Base-by-base conservation (phyloP, 2,888 invertebrate genomes). In the Lumbricus terrestris region DNA sequence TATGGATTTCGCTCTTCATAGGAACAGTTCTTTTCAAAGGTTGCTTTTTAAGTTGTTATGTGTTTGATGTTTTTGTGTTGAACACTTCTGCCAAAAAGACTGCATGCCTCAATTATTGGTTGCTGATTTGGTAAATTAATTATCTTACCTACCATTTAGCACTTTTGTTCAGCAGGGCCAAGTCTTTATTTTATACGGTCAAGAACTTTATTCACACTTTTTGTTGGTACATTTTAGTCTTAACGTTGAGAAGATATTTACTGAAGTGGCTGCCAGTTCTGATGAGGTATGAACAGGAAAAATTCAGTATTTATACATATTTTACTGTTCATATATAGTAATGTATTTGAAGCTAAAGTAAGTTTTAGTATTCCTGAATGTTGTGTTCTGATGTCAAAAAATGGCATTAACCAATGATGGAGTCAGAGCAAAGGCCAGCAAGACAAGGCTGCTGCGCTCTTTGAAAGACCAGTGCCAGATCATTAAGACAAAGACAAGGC, bases 161-260 rank as follows among this genome's bases (percentile, higher is more conserved):
- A 69, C 69, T 69, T 29, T 69, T 69, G n/a, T 69, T n/a, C 29
- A 69, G 29, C 29, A 69, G 69, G 29, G 29, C n/a, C 13, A 1
- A n/a, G n/a, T n/a, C 69, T 69, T 69, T 69, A 13, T 69, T 54
- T 54, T n/a, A 54, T 54, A 54, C 29, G 23, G 29, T 3, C 54
- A 69, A n/a, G 29, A n/a, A 29, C 69, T n/a, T n/a, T 69, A 69
- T 69, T 69, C n/a, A n/a, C 29, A n/a, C n/a, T 69, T 29, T 69
- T 29, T 6, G 29, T 69, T 69, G 29, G 16, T 69, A 69, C 29
- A 69, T 69, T 69, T 69, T 16, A 69, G 69, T 69, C 69, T 69
- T 69, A 96, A 96, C 0, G 94, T 97, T 33, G 96, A 96, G 93
- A 96, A 96, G 91, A 96, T 97, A 90, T 97, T 97, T 93, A 95